Evolutionary conservation across 2,888 invertebrate genomes (phyloP), one percentile per base, ranked within the genome.

Genomic region (Hetaerina titia): DNA sequence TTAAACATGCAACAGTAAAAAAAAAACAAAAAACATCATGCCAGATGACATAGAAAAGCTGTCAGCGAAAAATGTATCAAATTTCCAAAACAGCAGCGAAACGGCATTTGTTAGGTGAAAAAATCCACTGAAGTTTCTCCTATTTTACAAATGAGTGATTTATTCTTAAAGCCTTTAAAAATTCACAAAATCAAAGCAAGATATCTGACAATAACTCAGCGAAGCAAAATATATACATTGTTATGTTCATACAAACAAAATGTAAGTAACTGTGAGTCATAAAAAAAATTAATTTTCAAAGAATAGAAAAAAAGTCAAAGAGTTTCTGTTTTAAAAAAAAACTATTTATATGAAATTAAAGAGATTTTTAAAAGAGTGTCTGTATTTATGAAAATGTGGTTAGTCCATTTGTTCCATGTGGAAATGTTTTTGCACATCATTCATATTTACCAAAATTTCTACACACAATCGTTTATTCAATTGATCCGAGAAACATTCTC

Each of bases 11-110:
- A 92, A 92, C n/a, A 92, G 45, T 74, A 64, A 56, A 92, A 92
- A 92, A 92, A 92, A 92, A 92, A 92, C 92, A 92, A 92, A 92
- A 45, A 74, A 69, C 56, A 69, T 56, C 92, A 92, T 92, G 92
- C 92, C n/a, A 92, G 56, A 64, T 64, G 56, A 92, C 69, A n/a
- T 92, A 56, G 92, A 64, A 92, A 92, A 92, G n/a, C 22, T 56
- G 92, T 92, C 92, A 69, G 74, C 22, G 19, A 90, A 90, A 45
- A 90, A 90, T 31, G 63, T 63, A 90, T 90, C 58, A 81, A 90
- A 90, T 74, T 60, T 58, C 63, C 95, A 90, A 94, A 69, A 95
- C 56, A 63, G 90, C 74, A 63, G 94, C 60, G 87, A 94, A 89
- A 45, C 60, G 19, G 45, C 19, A 89, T 22, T 87, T 95, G 94